Conservation (phyloP, 2,113 vertebrate genomes). For the Ochotona princeps region DNA sequence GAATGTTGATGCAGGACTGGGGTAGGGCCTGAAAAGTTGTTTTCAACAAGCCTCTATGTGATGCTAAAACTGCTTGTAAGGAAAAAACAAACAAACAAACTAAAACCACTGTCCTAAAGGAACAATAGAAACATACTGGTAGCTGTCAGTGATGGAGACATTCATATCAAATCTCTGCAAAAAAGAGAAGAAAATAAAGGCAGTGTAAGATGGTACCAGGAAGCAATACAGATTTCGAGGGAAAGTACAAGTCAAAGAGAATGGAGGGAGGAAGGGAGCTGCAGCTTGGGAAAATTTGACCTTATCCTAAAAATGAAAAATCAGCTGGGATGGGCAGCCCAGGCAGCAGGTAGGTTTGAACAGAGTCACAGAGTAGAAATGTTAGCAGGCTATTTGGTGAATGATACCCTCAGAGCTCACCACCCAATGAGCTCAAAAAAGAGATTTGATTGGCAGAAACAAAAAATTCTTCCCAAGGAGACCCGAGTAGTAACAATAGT, state of each 20-base stretch:
- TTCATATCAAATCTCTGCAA: background rate
- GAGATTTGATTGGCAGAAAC: background rate
- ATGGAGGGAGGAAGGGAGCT: background rate
- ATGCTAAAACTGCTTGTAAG: background rate
- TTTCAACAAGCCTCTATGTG: background rate
- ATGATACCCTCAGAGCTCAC: background rate
- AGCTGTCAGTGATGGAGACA: background rate
- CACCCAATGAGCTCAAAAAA: background rate
- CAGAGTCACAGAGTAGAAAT: background rate
- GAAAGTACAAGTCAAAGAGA: background rate
- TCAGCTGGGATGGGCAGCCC: background rate
- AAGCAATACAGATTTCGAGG: background rate
- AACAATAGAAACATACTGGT: background rate
- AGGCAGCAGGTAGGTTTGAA: background rate
- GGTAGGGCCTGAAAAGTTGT: background rate
- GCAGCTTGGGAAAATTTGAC: background rate
- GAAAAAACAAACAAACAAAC: conserved; percentile 39
- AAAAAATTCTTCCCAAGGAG: background rate
- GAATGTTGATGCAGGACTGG: conserved; percentile 8
- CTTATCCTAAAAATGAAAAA: background rate
- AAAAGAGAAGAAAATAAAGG: conserved; percentile 12
- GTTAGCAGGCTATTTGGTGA: background rate
- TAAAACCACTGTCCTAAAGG: background rate
- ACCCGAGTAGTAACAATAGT: background rate
- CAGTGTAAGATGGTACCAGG: background rate